Base-by-base conservation (phyloP, 37 sponge, comb jelly and placozoan genomes). In the Aplysina aerophoba region DNA sequence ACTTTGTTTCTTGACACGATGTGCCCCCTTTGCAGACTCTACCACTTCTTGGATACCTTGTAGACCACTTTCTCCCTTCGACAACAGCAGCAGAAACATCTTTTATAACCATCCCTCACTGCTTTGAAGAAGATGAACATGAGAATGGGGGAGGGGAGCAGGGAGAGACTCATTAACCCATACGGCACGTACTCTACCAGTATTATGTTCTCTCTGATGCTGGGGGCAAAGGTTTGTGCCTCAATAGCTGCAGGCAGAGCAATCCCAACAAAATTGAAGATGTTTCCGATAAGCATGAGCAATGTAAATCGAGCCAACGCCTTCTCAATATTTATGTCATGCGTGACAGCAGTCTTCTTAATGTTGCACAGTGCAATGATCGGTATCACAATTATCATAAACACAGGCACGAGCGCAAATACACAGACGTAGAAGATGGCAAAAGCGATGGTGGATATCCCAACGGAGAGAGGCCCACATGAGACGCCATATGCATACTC, bases 111-210 rank as follows among this genome's bases (percentile, higher is more conserved):
- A 20, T 35, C 16, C 37, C 73, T 27, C 3, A 71, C 20, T 19
- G 34, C 20, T 37, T 71, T 71, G 73, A 71, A 71, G 12, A 71
- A 71, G 6, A 71, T 19, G n/a, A 71, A 5, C 73, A 71, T 71
- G 35, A 71, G 37, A 71, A 71, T 35, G 20, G 73, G 73, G 16
- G 35, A 21, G 34, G 73, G 73, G 37, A 71, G 20, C 20, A 71
- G 35, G 5, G 73, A 71, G 35, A 71, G 37, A 71, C n/a, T 35
- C 73, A 71, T 71, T 3, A 71, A 35, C 6, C 37, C 73, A 15
- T 71, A 71, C 6, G 73, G 73, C 5, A 71, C 4, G 37, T 71
- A 71, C 6, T 71, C 73, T 5, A 71, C 37, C 5, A 71, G 4
- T 17, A 3, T 8, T 30, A 37, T 12, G 21, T 33, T 30, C 8